Evolutionary conservation across 2,888 invertebrate species (phyloP).

Genomic region (Cephus spinipes): DNA sequence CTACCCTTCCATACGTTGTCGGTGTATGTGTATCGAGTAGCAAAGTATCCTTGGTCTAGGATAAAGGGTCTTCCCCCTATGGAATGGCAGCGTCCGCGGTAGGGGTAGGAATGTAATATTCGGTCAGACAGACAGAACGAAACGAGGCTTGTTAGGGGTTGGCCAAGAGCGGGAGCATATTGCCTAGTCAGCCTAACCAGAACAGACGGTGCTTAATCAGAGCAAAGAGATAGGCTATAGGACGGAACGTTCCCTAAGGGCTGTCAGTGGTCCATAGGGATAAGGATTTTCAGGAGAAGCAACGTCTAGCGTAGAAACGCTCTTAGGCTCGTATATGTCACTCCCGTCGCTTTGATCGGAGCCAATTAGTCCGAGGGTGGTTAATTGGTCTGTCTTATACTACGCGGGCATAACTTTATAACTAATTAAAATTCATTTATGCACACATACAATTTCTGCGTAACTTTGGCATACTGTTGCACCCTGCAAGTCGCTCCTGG

Average conservation of each 20-base stretch:
- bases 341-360: no score
- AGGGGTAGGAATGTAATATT: conserved; percentile 17
- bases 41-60: no score
- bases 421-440: no score
- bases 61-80: no score
- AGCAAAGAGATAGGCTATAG: conserved; percentile 22
- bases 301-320: conserved; percentile 3
- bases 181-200: conserved; percentile 36
- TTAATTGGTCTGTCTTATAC: no score
- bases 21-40: no score
- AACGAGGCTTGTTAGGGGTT: conserved; percentile 16
- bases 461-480: no score
- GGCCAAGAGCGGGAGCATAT: conserved; percentile 23
- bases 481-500: conserved; percentile 6
- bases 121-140: conserved; percentile 13
- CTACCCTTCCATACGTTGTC: no score
- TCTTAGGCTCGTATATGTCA: background rate
- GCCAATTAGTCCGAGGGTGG: no score
- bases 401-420: no score
- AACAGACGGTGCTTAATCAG: conserved; percentile 40
- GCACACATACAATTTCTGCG: no score
- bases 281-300: background rate
- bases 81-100: background rate
- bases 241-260: conserved; percentile 17
- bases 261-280: background rate